A percentile compares a stretch with the other conserved stretches of the same genome.
These are phyloP conservation scores for Heliconius erato DNA, from an alignment of 2,888 invertebrate genomes.

Conservation along the genomic window DNA sequence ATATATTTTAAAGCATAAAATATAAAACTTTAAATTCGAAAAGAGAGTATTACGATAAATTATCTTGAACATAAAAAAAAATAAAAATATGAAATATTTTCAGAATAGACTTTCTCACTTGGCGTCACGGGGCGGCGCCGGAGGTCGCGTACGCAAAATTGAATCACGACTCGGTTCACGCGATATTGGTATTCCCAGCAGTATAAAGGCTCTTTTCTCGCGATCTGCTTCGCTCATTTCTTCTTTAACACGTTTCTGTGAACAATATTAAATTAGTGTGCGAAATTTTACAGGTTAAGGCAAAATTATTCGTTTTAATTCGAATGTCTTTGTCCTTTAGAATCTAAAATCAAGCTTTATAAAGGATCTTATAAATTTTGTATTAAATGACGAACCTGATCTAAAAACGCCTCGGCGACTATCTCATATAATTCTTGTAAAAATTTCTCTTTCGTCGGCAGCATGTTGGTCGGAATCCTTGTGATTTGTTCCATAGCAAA, in stretches of 20 bases:
- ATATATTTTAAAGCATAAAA: not conserved
- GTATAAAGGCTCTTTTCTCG: conserved; percentile 76
- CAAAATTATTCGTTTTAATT: conserved; percentile 7
- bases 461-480: conserved; percentile 66
- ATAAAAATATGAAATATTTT: conserved; percentile 25
- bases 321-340: not conserved
- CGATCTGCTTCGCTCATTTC: conserved; percentile 76
- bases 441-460: conserved; percentile 76
- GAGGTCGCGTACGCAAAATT: conserved; percentile 71
- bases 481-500: conserved; percentile 79
- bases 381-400: conserved; percentile 67
- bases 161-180: conserved; percentile 79
- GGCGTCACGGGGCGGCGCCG: conserved; percentile 72
- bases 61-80: not conserved
- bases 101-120: conserved; percentile 61
- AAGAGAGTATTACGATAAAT: not conserved
- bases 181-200: conserved; percentile 76
- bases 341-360: not conserved
- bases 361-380: not conserved
- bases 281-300: not conserved
- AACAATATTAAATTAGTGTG: conserved; percentile 19
- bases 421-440: conserved; percentile 72
- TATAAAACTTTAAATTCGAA: not conserved
- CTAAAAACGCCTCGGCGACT: conserved; percentile 73
- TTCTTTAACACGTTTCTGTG: conserved; percentile 65